These are phyloP conservation scores for Leptopilina clavipes DNA, from an alignment of 1,140 invertebrate species.

Conservation along the genomic window DNA sequence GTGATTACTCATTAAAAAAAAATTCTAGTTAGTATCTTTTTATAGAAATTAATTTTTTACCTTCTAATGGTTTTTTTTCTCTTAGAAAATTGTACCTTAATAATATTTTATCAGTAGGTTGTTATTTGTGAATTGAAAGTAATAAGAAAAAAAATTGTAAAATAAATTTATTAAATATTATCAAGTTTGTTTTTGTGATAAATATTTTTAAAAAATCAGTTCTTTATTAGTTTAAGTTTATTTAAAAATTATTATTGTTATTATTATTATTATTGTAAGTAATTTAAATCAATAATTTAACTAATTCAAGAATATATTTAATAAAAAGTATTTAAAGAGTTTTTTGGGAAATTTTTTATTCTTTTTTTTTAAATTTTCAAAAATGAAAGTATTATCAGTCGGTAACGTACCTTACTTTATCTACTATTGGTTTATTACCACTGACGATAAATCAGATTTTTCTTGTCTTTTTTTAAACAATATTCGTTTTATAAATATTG, in stretches of 20 bases:
- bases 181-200: background rate
- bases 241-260: background rate
- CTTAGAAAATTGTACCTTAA: background rate
- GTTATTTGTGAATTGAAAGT: background rate
- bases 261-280: background rate
- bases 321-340: background rate
- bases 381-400: no score
- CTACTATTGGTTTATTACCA: no score
- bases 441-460: no score
- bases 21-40: background rate
- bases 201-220: background rate
- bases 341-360: background rate
- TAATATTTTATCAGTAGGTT: background rate
- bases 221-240: background rate
- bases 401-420: no score
- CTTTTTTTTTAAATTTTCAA: no score
- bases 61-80: background rate
- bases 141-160: background rate
- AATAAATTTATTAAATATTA: slow-evolving; percentile 14
- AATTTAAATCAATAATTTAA: no score
- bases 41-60: background rate
- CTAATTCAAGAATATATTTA: background rate
- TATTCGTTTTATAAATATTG: no score
- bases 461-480: no score
- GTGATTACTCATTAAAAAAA: no score